Evolutionary conservation across 37 sponge, comb jelly and placozoan species (phyloP).

Genomic region (Agelas oroides): DNA sequence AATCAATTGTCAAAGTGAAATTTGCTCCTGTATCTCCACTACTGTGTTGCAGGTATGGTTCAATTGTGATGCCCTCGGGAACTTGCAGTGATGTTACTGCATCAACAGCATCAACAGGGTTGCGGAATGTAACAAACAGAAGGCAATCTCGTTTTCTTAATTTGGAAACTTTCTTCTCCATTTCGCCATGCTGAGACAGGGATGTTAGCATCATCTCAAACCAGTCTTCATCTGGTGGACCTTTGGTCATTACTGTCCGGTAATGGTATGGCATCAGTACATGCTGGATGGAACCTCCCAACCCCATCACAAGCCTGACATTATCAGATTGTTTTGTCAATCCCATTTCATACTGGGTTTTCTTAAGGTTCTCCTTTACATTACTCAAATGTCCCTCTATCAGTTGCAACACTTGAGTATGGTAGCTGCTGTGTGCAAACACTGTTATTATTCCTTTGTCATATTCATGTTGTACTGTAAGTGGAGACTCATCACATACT

Average conservation of each 20-base stretch:
- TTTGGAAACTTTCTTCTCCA: background rate
- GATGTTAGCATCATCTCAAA: background rate
- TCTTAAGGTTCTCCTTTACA: slow-evolving; percentile 18
- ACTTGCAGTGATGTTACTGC: slow-evolving; percentile 13
- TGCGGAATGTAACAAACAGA: slow-evolving; percentile 43
- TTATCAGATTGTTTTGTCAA: slow-evolving; percentile 38
- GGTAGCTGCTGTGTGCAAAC: slow-evolving; percentile 5
- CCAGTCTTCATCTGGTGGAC: background rate
- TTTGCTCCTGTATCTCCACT: background rate
- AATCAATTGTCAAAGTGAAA: slow-evolving; percentile 54
- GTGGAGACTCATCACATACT: background rate
- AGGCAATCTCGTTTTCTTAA: background rate
- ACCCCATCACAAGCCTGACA: slow-evolving; percentile 54
- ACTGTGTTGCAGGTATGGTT: background rate
- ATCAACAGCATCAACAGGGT: slow-evolving; percentile 33
- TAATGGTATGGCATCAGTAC: slow-evolving; percentile 68
- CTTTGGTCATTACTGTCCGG: slow-evolving; percentile 37
- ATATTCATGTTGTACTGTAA: background rate
- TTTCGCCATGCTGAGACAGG: slow-evolving; percentile 15
- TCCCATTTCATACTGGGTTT: slow-evolving; percentile 21
- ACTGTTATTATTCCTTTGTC: slow-evolving; percentile 29
- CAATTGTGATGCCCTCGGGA: slow-evolving; percentile 12
- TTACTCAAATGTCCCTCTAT: background rate
- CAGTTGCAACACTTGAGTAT: slow-evolving; percentile 1
- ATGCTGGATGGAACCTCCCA: slow-evolving; percentile 58